Evolutionary conservation across 2,888 invertebrate species (phyloP).

Genomic region (Cataglyphis albicans): DNA sequence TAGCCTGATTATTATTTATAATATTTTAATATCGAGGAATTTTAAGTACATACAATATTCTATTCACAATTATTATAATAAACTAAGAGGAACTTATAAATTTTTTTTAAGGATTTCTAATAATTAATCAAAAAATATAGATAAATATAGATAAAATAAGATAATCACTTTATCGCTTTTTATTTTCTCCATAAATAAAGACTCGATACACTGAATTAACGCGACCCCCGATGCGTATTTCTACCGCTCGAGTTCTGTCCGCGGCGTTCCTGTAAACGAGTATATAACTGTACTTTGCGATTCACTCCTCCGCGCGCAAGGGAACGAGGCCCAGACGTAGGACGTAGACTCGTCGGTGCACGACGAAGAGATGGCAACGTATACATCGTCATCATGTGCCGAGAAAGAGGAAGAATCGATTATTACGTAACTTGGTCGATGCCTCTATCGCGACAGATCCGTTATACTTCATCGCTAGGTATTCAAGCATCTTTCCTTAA

Average conservation of each 20-base stretch:
- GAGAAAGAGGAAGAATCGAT: slow-evolving; percentile 68
- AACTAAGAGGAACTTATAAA: background rate
- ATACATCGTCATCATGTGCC: slow-evolving; percentile 56
- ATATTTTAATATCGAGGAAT: background rate
- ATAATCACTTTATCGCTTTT: background rate
- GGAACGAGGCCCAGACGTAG: slow-evolving; percentile 11
- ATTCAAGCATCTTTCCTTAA: background rate
- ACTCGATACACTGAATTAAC: background rate
- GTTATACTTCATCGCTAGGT: slow-evolving; percentile 54
- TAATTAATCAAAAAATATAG: background rate
- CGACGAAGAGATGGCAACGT: slow-evolving; percentile 51
- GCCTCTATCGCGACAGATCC: slow-evolving; percentile 38
- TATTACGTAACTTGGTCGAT: slow-evolving; percentile 73
- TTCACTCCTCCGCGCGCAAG: slow-evolving; percentile 60
- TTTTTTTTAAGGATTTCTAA: background rate
- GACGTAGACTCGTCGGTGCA: background rate
- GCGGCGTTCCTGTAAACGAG: slow-evolving; percentile 68
- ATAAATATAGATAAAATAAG: background rate
- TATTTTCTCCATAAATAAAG: background rate
- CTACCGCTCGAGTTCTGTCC: slow-evolving; percentile 60
- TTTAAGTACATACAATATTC: slow-evolving; percentile 4
- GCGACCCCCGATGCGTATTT: background rate
- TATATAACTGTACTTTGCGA: slow-evolving; percentile 73
- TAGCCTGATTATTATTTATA: background rate
- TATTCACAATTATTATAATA: background rate